Base-by-base conservation (phyloP, 2,888 invertebrate genomes). In the Oscheius sp. region DNA sequence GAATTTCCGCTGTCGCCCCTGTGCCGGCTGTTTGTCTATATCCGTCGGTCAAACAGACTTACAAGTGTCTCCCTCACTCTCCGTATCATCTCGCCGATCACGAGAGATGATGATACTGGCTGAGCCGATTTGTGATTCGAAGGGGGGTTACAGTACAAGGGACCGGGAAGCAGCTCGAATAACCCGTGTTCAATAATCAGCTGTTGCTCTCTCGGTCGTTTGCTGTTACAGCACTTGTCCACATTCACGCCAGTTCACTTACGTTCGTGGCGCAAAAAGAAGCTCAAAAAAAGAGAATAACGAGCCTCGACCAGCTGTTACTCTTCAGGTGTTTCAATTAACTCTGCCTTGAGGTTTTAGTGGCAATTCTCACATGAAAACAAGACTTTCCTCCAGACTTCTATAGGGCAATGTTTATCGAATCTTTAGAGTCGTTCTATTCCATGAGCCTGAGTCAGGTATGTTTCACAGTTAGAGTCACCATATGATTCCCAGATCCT, bases 11-110 rank as follows among this genome's bases (percentile, higher is more conserved):
- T 42, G 37, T 65, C 32, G 50, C 65, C 50, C 35, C 60, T 29
- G 37, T 37, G 21, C 42, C 55, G 37, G 37, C 68, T 68, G 55
- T 68, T 68, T 68, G 55, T 53, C 55, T 53, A 68, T 68, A 68
- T 68, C 55, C 68, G 68, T 55, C 68, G 68, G 55, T 68, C 68
- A 68, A 68, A 68, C 55, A 68, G 68, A 68, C 68, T 68, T 68
- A 68, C 68, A 68, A 68, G 68, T 68, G 68, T 68, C 68, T 68
- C 68, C 68, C 65, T 65, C 65, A 29, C 65, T 33, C 47, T 47
- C 68, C 68, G 55, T 55, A 55, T 68, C 53, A 55, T 55, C 53
- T 68, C 68, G 21, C 68, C 55, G 42, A 68, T 68, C 68, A 68
- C 55, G 55, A 68, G 68, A 53, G n/a, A 55, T 48, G n/a, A 37